Evolutionary conservation across 2,888 invertebrate genomes (phyloP), one percentile per base, ranked within the genome.

Genomic region (Oscheius onirici): DNA sequence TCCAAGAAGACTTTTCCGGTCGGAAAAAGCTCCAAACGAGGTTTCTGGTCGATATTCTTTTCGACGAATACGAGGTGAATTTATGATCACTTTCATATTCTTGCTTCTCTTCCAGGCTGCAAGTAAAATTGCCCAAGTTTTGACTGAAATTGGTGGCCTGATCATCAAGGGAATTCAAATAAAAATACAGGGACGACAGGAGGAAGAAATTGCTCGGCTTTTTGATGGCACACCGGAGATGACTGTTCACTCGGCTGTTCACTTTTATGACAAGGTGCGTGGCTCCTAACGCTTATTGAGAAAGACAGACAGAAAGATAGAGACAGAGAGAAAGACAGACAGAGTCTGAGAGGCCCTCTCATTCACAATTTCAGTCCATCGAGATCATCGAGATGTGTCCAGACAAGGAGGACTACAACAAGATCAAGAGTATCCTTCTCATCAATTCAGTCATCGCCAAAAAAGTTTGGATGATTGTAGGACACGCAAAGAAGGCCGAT

Each of bases 251-350:
- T 58, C 41, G 0, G 58, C 58, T 58, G 41, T 58, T 11, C 17
- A 58, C 11, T 58, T 58, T n/a, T 58, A 58, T 43, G 58, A 58
- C 41, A 58, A 58, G 41, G 58, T 58, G 5, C 8, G 41, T 57
- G 6, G 15, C 15, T 26, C 26, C 28, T 57, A 6, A 28, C 3
- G 8, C 0, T 34, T 34, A 6, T 34, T 34, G 8, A 34, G 8
- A 34, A 34, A n/a, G n/a, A n/a, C n/a, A n/a, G n/a, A n/a, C n/a
- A n/a, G n/a, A n/a, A n/a, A n/a, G n/a, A n/a, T n/a, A n/a, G n/a
- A n/a, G n/a, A n/a, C n/a, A n/a, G n/a, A n/a, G n/a, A n/a, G n/a
- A n/a, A n/a, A n/a, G n/a, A n/a, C n/a, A n/a, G n/a, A n/a, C n/a
- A n/a, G n/a, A n/a, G n/a, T n/a, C n/a, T n/a, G n/a, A n/a, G n/a